Base-by-base conservation (phyloP, 2,888 invertebrate species). In the Acronicta aceris region DNA sequence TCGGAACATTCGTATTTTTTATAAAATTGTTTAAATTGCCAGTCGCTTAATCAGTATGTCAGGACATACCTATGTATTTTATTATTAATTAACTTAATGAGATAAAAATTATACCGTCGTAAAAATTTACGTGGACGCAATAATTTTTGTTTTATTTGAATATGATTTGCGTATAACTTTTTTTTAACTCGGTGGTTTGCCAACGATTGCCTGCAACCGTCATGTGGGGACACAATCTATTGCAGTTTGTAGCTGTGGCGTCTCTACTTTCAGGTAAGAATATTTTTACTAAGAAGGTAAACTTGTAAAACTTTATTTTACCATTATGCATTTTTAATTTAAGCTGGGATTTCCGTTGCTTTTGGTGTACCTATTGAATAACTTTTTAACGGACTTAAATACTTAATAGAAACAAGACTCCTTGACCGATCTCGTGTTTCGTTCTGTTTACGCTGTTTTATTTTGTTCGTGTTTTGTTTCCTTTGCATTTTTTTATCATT, bases 191-290 rank as follows among this genome's bases (percentile, higher is more conserved):
- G 12, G 73, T 71, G 67, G n/a, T 57, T 62, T 55, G 30, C 12
- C 25, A 25, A 15, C 15, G 40, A 43, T 38, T 36, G 43, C 7
- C 52, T 51, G 50, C 25, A 45, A 47, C n/a, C n/a, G 42, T 27
- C 12, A 74, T 74, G 74, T 64, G 66, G 64, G 52, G 36, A 33
- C 27, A 43, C 27, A 49, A 50, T n/a, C 42, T 61, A 17, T 42
- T 64, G 41, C 70, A 46, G 47, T 17, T 79, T 25, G 53, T 51
- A 46, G 64, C 56, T 41, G 27, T 64, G 6, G 47, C 62, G 12
- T 40, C 58, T 49, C 12, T 62, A 12, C 10, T 80, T 9, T 53
- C 77, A 80, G 78, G 77, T 78, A 62, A 67, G 77, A 46, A 9
- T 42, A 2, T 25, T 48, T 16, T 54, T 7, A 30, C 38, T 3